A percentile compares a stretch with the other conserved stretches of the same genome.
These are phyloP conservation scores for Aplocera efformata DNA, from an alignment of 2,888 invertebrate species.

Conservation along the genomic window DNA sequence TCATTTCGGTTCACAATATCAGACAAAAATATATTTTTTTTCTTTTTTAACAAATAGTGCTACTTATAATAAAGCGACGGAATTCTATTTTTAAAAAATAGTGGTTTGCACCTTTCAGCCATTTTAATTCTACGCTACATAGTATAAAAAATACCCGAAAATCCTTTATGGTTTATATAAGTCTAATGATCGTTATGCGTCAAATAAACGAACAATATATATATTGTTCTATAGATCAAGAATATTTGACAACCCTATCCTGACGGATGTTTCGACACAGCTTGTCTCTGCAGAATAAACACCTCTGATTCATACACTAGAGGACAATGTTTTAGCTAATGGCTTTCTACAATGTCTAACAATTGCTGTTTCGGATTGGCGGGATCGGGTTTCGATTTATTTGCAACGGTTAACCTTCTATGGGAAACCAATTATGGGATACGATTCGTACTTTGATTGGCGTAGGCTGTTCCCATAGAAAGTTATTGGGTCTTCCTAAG, in stretches of 20 bases:
- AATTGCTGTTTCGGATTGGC: conserved; percentile 25
- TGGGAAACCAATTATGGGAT: conserved; percentile 11
- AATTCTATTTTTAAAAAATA: no score
- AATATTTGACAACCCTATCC: conserved; percentile 21
- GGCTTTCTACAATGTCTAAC: conserved; percentile 48
- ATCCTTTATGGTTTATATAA: no score
- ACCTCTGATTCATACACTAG: conserved; percentile 63
- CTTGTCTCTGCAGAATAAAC: conserved; percentile 53
- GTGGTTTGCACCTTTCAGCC: no score
- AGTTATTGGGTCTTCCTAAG: background rate
- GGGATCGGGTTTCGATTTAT: conserved; percentile 28
- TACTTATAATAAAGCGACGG: no score
- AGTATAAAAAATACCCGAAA: no score
- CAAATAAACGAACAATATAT: no score
- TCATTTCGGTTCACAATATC: no score
- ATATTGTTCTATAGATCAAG: no score
- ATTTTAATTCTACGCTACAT: no score
- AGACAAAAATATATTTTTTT: no score
- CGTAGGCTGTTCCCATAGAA: background rate
- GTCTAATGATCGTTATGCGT: no score
- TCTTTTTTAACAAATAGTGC: no score
- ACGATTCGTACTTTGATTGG: conserved; percentile 3
- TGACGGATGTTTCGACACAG: conserved; percentile 66
- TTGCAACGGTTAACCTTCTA: conserved; percentile 9
- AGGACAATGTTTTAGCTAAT: conserved; percentile 50